phyloP scores from a whole-genome alignment of 2,888 invertebrate species.

The Chaetogeoica ovagalla region DNA sequence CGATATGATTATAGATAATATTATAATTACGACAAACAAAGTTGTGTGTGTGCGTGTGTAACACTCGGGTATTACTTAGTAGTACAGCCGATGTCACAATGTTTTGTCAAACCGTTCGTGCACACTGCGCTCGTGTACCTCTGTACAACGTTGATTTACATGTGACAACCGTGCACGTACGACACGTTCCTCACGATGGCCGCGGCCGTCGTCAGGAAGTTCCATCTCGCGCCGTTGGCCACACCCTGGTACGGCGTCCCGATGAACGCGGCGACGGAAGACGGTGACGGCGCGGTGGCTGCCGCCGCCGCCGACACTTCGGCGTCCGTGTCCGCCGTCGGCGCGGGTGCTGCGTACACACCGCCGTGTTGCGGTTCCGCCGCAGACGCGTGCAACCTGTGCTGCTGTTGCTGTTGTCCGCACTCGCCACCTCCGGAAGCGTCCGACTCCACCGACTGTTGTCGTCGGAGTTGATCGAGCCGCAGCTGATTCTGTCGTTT shows the following conservation, averaged over 20 bases:
- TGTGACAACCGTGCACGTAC: constrained; percentile 73
- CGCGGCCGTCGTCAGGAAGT: constrained; percentile 71
- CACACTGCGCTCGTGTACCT: neutral
- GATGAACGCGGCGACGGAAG: constrained; percentile 54
- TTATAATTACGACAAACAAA: no score
- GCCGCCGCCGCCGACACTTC: constrained; percentile 15
- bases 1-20: no score
- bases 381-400: neutral
- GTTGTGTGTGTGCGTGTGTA: no score
- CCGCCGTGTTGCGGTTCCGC: constrained; percentile 18
- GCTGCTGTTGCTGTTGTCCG: constrained; percentile 54
- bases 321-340: constrained; percentile 54
- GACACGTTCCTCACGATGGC: constrained; percentile 75
- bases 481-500: constrained; percentile 75
- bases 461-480: constrained; percentile 81
- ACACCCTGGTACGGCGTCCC: constrained; percentile 28
- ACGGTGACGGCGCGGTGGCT: neutral
- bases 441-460: constrained; percentile 76
- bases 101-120: no score
- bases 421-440: constrained; percentile 59
- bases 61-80: no score
- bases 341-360: constrained; percentile 55
- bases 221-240: constrained; percentile 58
- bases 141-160: constrained; percentile 60
- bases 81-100: no score